Conservation (phyloP, 1,140 invertebrate species). For the Drosophila parabipectinata region DNA sequence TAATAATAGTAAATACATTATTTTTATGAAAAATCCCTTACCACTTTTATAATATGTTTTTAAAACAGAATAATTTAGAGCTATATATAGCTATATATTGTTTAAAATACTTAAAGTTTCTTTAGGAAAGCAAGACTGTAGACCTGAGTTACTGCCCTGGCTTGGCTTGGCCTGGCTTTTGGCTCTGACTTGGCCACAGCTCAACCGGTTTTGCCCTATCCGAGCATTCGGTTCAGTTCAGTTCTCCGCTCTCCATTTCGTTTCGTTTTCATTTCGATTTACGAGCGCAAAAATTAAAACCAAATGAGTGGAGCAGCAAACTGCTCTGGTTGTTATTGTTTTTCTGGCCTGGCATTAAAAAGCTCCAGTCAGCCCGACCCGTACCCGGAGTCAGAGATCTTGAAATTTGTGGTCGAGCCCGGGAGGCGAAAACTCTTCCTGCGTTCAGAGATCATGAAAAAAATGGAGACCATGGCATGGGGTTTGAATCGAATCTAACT, state of each 20-base stretch:
- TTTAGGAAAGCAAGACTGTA: conserved; percentile 9
- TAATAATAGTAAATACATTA: too few species aligned
- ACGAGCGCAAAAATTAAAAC: conserved; percentile 75
- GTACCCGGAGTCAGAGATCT: conserved; percentile 47
- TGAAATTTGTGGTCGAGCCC: conserved; percentile 45
- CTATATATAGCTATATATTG: neutral
- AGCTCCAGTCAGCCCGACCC: conserved; percentile 6
- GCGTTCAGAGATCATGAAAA: conserved; percentile 34
- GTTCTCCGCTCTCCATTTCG: conserved; percentile 58
- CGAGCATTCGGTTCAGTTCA: conserved; percentile 38
- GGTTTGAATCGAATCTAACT: conserved; percentile 14
- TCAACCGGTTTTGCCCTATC: conserved; percentile 41
- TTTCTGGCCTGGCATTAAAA: conserved; percentile 37
- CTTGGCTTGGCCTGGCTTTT: conserved; percentile 44
- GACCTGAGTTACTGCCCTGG: conserved; percentile 49
- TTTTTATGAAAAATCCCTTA: too few species aligned
- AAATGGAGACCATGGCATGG: conserved; percentile 14
- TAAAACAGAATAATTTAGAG: too few species aligned
- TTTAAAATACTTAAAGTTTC: neutral
- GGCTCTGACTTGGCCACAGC: conserved; percentile 38
- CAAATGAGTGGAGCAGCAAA: conserved; percentile 67
- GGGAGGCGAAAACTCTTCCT: conserved; percentile 49
- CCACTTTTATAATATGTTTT: too few species aligned
- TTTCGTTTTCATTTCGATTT: conserved; percentile 82
- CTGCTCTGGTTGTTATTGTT: conserved; percentile 60